Evolutionary conservation across 1,140 invertebrate genomes (phyloP).

Genomic region (Drosophila teissieri): DNA sequence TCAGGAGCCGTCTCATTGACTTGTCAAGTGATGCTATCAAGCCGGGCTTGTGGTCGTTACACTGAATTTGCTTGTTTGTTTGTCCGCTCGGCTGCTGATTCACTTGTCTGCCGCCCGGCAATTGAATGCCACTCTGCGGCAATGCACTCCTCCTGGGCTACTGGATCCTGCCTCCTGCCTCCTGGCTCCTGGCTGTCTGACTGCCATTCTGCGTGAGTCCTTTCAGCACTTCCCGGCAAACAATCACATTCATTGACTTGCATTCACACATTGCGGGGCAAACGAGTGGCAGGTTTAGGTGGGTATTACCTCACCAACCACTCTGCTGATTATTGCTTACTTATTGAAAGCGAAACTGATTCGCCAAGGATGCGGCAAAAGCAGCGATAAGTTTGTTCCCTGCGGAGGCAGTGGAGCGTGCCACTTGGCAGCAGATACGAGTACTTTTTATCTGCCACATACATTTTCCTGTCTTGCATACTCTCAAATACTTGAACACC

Average conservation of each 20-base stretch:
- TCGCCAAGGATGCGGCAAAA: conserved; percentile 21
- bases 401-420: conserved; percentile 38
- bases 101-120: conserved; percentile 42
- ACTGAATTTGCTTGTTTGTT: conserved; percentile 40
- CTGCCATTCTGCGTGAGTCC: conserved; percentile 33
- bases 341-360: conserved; percentile 51
- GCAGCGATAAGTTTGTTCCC: conserved; percentile 34
- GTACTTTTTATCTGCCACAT: conserved; percentile 28
- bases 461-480: conserved; percentile 4
- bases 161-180: conserved; percentile 2
- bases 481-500: neutral
- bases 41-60: conserved; percentile 50
- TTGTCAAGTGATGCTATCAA: conserved; percentile 56
- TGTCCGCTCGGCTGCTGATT: conserved; percentile 44
- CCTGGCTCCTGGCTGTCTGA: conserved; percentile 15
- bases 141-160: conserved; percentile 23
- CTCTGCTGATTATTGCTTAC: conserved; percentile 55
- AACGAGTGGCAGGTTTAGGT: neutral
- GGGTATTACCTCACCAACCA: conserved; percentile 9
- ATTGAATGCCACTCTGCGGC: conserved; percentile 46
- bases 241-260: conserved; percentile 71
- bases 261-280: conserved; percentile 6
- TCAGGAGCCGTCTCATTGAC: conserved; percentile 48
- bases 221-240: conserved; percentile 49
- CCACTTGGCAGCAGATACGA: conserved; percentile 37